Evolutionary conservation across 30 jellyfish, hydroid and myxozoan genomes (phyloP).

Genomic region (Hydra vulgaris): DNA sequence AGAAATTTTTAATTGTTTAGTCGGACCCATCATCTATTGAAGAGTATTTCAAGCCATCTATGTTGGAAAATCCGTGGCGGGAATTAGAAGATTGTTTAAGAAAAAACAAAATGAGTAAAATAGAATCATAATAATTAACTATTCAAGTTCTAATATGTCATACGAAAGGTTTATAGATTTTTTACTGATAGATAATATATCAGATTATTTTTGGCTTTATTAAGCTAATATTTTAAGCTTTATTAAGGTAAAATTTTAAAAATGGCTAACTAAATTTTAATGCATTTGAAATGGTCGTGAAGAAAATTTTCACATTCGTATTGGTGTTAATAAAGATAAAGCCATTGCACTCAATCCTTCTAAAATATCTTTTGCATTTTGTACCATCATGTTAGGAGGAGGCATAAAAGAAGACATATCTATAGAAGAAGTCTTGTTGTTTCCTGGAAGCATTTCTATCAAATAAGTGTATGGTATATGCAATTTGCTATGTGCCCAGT

Average conservation of each 20-base stretch:
- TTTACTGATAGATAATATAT: not conserved
- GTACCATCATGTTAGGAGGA: conserved; percentile 27
- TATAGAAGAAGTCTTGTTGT: not conserved
- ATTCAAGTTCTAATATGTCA: too few species aligned
- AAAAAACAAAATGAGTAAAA: not conserved
- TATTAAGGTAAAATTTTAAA: too few species aligned
- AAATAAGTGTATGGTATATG: conserved; percentile 21
- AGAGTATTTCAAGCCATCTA: conserved; percentile 28
- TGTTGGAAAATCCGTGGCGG: conserved; percentile 32
- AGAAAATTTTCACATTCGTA: not conserved
- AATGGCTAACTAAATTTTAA: not conserved
- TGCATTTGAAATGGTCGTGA: not conserved
- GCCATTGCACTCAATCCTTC: conserved; percentile 43
- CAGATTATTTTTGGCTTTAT: not conserved
- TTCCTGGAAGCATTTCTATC: conserved; percentile 36
- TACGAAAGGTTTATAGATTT: too few species aligned
- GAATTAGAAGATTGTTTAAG: conserved; percentile 13
- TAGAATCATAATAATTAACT: not conserved
- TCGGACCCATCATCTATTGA: not conserved
- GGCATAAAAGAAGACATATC: conserved; percentile 12
- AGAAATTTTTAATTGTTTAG: not conserved
- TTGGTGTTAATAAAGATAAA: not conserved
- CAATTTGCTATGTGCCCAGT: conserved; percentile 39
- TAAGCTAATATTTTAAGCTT: not conserved
- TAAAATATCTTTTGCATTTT: conserved; percentile 31